A percentile compares a stretch with the other conserved stretches of the same genome.
phyloP scores from a whole-genome alignment of 2,888 invertebrate genomes.

The Harpalus rufipes region DNA sequence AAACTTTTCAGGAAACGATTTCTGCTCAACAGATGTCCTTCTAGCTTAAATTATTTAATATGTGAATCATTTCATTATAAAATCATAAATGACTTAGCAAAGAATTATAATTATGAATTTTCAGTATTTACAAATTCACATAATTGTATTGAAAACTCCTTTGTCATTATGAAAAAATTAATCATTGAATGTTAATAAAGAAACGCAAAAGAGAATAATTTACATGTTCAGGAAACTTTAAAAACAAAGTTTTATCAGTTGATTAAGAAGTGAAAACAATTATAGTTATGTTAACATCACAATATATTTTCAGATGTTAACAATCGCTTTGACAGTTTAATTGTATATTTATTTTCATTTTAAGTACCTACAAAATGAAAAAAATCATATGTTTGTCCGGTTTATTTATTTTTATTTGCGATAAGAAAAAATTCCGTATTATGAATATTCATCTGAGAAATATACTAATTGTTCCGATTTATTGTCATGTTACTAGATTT shows the following conservation, averaged over 20 bases:
- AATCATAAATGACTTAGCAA: neutral
- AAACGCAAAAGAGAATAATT: neutral
- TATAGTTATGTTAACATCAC: neutral
- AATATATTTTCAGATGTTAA: neutral
- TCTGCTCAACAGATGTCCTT: neutral
- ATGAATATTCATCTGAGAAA: no score
- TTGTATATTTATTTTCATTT: no score
- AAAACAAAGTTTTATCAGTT: neutral
- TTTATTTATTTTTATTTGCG: no score
- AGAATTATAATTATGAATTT: neutral
- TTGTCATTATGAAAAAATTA: neutral
- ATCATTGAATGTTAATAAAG: conserved; percentile 12
- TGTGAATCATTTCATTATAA: neutral
- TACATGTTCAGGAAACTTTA: neutral
- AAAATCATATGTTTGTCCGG: no score
- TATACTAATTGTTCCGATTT: no score
- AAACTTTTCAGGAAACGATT: neutral
- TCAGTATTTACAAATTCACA: neutral
- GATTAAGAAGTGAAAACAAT: neutral
- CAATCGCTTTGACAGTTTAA: neutral
- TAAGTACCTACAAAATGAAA: no score
- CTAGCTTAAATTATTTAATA: neutral
- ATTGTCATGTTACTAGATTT: no score
- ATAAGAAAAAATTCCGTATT: no score
- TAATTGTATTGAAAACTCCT: conserved; percentile 18